Base-by-base conservation (phyloP, 1,140 invertebrate genomes). In the Probaryconus sp. region DNA sequence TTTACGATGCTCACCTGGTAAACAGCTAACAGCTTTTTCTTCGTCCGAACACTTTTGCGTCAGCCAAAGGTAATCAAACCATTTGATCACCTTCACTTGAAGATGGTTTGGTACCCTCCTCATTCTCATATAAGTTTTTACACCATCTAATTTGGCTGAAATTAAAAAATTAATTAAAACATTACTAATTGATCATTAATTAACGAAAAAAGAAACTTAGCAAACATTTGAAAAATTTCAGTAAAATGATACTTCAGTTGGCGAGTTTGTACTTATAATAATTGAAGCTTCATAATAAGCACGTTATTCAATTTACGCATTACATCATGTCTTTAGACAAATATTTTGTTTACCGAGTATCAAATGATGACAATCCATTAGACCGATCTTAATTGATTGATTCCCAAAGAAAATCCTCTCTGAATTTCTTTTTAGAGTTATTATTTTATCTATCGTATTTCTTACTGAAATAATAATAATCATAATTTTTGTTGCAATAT, bases 51-150 rank as follows among this genome's bases (percentile, higher is more conserved):
- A 98, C 88, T 98, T 99, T 89, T 99, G 97, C 60, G 96, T 98
- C 65, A 98, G 92, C 97, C 98, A 99, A 65, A 99, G 91, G 86
- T 99, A 99, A 89, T 99, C 97, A 87, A 99, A 99, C 97, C 97
- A 99, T 86, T 97, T 97, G 87, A 99, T 99, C 42, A 99, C 98
- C 88, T 98, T 98, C 76, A 97, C 95, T 89, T 99, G 97, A 31
- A 99, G 91, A 87, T 97, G 95, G 76, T 94, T 94, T 6, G 97
- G 97, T 37, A 99, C 97, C 75, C 97, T 90, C 42, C 97, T 90
- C 93, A 98, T 96, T 48, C 96, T 89, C 97, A 99, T 99, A 86
- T 98, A 99, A 1, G 97, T 99, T 90, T 99, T 99, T 21, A 99
- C 97, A 6, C 95, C 97, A 81, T 99, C 97, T 81, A 99, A 89